Base-by-base conservation (phyloP, 2,113 vertebrate species). In the Isichthys henryi region DNA sequence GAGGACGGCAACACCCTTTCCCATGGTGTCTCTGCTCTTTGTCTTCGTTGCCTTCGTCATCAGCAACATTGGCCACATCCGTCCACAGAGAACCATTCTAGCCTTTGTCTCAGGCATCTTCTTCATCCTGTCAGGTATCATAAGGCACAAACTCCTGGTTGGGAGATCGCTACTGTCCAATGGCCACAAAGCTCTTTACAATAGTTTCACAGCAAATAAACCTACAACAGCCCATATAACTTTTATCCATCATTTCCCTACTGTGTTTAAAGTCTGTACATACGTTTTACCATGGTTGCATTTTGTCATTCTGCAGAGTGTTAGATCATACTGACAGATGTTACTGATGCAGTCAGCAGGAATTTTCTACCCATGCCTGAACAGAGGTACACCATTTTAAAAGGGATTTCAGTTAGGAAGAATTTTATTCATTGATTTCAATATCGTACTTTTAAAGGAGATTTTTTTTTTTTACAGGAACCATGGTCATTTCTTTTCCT, bases 61-160 rank as follows among this genome's bases (percentile, higher is more conserved):
- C 93, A 98, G 97, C 93, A 98, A 97, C 95, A 96, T 98, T 0
- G 97, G 97, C 56, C 97, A 98, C 95, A 97, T 97, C 90, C 96
- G 96, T 48, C 97, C 97, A 0, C 97, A 98, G 94, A 96, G 97
- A 89, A 98, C 97, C 92, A 97, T 98, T 91, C 95, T 98, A 74
- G 97, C 97, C 92, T 98, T 98, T 87, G 95, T 98, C 0, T 98
- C 97, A 0, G 97, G 97, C 13, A 98, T 98, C 89, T 98, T 98
- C 94, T 98, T 98, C 95, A 98, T 98, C 80, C 95, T 98, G 1
- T 98, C 97, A 48, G 97, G 97, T 98, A 91, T 46, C 74, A n/a
- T 93, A 94, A 21, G 35, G 10, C 35, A n/a, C 49, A 43, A 39
- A 11, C 23, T 84, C 43, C 45, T n/a, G 3, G 35, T 17, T 84